Base-by-base conservation (phyloP, 2,888 invertebrate species). In the Chymomyza fuscimana region DNA sequence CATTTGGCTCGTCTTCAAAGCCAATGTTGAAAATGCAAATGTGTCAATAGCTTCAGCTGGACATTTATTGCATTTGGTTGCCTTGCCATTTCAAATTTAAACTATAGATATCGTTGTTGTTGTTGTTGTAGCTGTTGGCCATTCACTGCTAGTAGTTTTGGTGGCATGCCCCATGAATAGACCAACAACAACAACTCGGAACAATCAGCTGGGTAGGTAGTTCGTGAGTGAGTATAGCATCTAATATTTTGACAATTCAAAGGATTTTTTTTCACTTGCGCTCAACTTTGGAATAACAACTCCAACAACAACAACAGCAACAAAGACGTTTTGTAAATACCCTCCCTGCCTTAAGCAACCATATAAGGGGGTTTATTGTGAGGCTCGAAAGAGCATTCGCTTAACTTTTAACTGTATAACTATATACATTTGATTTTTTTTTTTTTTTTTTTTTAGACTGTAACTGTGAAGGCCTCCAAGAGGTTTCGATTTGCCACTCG, bases 201-300 rank as follows among this genome's bases (percentile, higher is more conserved):
- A 78, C 73, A 46, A 36, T 25, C 5, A 54, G 52, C 19, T 54
- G 52, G 16, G 6, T 32, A 7, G 32, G 3, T 54, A n/a, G 52
- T 19, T 88, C 87, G 86, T 86, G 85, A 88, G 87, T 80, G 78
- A 82, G 78, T 85, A 81, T 85, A 85, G 83, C 88, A 81, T 84
- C 79, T 87, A 84, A 84, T 84, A 88, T 85, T 85, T 85, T 86
- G 88, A 87, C 89, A 88, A 88, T 86, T 83, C 88, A 83, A 87
- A 86, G 89, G 86, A 88, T 86, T 86, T 87, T 86, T 86, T 87
- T 81, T 87, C 77, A 81, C 46, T 60, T 29, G 25, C 40, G 56
- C 67, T 54, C 54, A 54, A 15, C 54, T 54, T 54, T 58, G 19
- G 29, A 5, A 12, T 58, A 25, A 29, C 58, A 58, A 22, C 22